Base-by-base conservation (phyloP, 2,797 vertebrate species). In the Chaenodraco wilsoni region DNA sequence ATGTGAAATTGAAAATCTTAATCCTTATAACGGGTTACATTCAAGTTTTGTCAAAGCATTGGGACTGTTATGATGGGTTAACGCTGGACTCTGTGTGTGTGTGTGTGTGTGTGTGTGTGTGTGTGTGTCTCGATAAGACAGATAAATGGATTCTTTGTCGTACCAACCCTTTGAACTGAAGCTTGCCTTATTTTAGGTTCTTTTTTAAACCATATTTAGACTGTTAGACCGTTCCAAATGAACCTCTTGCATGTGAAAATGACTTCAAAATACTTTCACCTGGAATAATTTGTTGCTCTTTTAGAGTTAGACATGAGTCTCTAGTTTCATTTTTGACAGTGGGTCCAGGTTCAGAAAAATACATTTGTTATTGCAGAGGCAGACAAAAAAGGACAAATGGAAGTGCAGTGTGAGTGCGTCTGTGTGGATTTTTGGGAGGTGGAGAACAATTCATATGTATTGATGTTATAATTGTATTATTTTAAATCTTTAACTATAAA, bases 401-500 rank as follows among this genome's bases (percentile, higher is more conserved):
- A 84, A 70, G 75, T 87, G 83, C 79, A 81, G 82, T 46, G 71
- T 81, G 81, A 57, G 68, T 83, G 84, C 66, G 82, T 83, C 60
- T 71, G 77, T 85, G 76, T 79, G 79, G 68, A 62, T 76, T 79
- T 73, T 71, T 66, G 86, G 74, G 64, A 84, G 78, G 69, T 82
- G 82, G 84, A 88, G 74, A 90, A 87, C 69, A 85, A 84, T 87
- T 88, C 90, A 82, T 87, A 88, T 85, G 81, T 87, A 82, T 91
- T 88, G 82, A 85, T 87, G 83, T 78, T 94, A 83, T 84, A 90
- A 93, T 78, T 93, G 86, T 94, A 91, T 93, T 91, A 93, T 95
- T 93, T 94, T 89, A 90, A 93, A 85, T 90, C 75, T 90, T 82
- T 88, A 94, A 89, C 81, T 95, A 93, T 95, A 95, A 95, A 94